phyloP scores from a whole-genome alignment of 2,113 vertebrate genomes.

The Prunella fulvescens region DNA sequence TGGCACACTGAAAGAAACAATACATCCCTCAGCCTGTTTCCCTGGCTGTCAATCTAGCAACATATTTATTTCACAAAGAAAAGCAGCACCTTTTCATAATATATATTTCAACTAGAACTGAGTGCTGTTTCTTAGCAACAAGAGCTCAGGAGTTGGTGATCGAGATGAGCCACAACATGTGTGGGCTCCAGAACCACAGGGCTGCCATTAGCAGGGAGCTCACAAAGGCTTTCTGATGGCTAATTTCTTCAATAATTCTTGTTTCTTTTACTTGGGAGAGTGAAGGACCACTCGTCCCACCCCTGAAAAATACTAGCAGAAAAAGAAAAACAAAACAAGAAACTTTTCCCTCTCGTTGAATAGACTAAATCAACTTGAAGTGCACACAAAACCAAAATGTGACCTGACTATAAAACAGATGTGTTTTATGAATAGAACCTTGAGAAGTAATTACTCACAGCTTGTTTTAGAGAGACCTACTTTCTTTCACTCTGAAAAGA shows the following conservation, averaged over 20 bases:
- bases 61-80: slow-evolving; percentile 2
- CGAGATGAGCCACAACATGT: neutral
- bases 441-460: slow-evolving; percentile 38
- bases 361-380: slow-evolving; percentile 17
- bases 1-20: neutral
- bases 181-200: neutral
- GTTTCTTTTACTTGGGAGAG: neutral
- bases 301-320: neutral
- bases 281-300: neutral
- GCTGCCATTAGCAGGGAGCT: slow-evolving; percentile 12
- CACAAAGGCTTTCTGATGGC: neutral
- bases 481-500: neutral
- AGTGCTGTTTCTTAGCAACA: slow-evolving; percentile 23
- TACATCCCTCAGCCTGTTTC: neutral
- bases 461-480: slow-evolving; percentile 27
- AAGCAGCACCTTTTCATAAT: slow-evolving; percentile 38
- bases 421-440: slow-evolving; percentile 26
- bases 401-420: slow-evolving; percentile 25
- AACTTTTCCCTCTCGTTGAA: neutral
- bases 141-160: neutral
- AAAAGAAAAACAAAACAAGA: neutral
- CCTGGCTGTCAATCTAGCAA: slow-evolving; percentile 1
- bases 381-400: neutral
- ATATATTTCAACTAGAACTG: slow-evolving; percentile 1
- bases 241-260: neutral